Evolutionary conservation across 2,888 invertebrate species (phyloP), one percentile per base, ranked within the genome.

Genomic region (Agriotes lineatus): DNA sequence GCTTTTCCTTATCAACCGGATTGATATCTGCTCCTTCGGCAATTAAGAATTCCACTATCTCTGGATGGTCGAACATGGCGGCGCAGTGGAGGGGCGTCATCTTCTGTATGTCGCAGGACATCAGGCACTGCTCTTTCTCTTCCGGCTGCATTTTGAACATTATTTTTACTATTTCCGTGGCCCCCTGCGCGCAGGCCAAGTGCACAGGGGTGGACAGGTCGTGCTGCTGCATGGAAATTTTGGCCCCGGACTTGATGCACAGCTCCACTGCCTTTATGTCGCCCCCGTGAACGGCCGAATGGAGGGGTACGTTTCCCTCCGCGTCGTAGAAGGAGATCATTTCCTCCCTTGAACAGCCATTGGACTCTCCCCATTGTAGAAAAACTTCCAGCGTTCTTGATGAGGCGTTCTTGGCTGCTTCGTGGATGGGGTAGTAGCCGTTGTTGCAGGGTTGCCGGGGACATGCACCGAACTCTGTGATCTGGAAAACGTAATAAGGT

Each of bases 51-150:
- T 88, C 86, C 0, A 89, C 89, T n/a, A 96, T 92, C 64, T 93
- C 92, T 0, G 91, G 90, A 81, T 96, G 95, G 81, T 96, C 94
- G 75, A 96, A 96, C 93, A 96, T 94, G 1, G 96, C 94, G 0
- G 96, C 96, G 79, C 95, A 94, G 82, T 96, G 96, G 0, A 96
- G 85, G 0, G 96, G 96, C 0, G 95, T 96, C 95, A 96, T 96
- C 77, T 91, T 91, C 80, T 95, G 93, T 0, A 93, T 90, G 78
- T 96, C 96, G 56, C 91, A 91, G 0, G 92, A 92, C 16, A 86
- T 87, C 9, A 96, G 75, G 71, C 83, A 83, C 1, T 78, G 74
- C 33, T 73, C 77, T 78, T 93, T 94, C 81, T 94, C 93, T 50
- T 89, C 87, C 0, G 94, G 94, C 78, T 94, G 94, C 87, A 93